Percentiles rank a stretch among this genome's conserved stretches.
Conservation (phyloP, 2,888 invertebrate species). For the Helicoverpa assulta region DNA sequence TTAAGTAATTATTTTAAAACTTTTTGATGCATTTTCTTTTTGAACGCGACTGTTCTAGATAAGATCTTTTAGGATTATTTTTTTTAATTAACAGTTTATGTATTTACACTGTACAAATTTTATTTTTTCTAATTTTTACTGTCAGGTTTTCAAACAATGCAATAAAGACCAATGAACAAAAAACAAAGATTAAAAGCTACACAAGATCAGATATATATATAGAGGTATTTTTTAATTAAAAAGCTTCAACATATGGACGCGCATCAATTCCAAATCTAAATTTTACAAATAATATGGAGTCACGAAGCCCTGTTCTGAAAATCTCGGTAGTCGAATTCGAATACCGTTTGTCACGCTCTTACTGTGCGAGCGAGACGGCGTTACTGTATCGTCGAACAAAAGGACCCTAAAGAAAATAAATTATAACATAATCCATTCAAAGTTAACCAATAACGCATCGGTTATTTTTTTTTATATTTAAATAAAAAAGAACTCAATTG, state of each 20-base stretch:
- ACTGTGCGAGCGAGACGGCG: conserved; percentile 61
- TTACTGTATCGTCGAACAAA: conserved; percentile 68
- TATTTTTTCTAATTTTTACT: no score
- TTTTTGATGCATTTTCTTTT: neutral
- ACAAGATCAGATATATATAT: conserved; percentile 16
- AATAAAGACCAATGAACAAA: neutral
- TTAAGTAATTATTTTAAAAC: neutral
- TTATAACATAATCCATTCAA: conserved; percentile 48
- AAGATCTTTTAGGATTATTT: neutral
- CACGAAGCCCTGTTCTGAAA: conserved; percentile 63
- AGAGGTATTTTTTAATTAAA: no score
- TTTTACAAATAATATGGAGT: conserved; percentile 48
- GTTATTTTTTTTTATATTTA: neutral
- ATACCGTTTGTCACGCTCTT: conserved; percentile 64
- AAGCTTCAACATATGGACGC: conserved; percentile 26
- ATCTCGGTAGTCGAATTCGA: conserved; percentile 65
- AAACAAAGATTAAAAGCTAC: neutral
- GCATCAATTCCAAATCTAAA: conserved; percentile 47
- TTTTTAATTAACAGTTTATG: no score
- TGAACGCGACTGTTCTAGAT: neutral
- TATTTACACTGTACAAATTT: no score
- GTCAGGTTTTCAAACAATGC: no score
- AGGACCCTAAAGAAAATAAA: conserved; percentile 71
- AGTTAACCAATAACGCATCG: conserved; percentile 32
- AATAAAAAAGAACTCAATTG: conserved; percentile 17